These are phyloP conservation scores for Dryas iulia DNA, from an alignment of 1,140 invertebrate species.

Conservation along the genomic window DNA sequence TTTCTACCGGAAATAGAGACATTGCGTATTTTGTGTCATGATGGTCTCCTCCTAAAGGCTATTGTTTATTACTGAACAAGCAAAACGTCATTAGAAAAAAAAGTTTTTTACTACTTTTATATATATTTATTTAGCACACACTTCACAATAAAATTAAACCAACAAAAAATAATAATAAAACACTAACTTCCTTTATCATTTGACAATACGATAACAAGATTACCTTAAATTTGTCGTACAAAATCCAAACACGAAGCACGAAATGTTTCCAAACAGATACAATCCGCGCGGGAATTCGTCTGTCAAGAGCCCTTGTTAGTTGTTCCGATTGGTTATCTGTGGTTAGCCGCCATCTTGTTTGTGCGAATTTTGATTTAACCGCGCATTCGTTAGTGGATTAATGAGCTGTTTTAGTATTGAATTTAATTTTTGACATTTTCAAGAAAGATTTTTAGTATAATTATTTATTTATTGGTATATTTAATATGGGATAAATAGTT, in stretches of 20 bases:
- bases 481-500: too few species aligned
- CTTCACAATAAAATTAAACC: background rate
- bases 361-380: slow-evolving; percentile 18
- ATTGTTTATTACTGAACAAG: too few species aligned
- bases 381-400: slow-evolving; percentile 4
- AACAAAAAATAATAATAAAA: background rate
- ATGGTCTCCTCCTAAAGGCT: too few species aligned
- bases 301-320: slow-evolving; percentile 26
- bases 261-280: slow-evolving; percentile 21
- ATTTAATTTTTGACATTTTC: background rate
- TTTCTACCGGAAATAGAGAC: too few species aligned
- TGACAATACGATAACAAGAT: slow-evolving; percentile 1
- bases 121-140: background rate
- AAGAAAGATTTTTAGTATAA: background rate
- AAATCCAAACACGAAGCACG: slow-evolving; percentile 6
- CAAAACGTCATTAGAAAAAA: too few species aligned
- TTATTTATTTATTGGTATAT: too few species aligned
- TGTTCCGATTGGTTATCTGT: slow-evolving; percentile 28
- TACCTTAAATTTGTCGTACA: slow-evolving; percentile 8
- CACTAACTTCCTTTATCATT: background rate
- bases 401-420: slow-evolving; percentile 7
- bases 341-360: slow-evolving; percentile 30
- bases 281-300: slow-evolving; percentile 23
- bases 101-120: too few species aligned
- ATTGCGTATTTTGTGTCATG: too few species aligned